Evolutionary conservation across 2,113 vertebrate genomes (phyloP), one percentile per base, ranked within the genome.

Genomic region (Nothocercus nigrocapillus): DNA sequence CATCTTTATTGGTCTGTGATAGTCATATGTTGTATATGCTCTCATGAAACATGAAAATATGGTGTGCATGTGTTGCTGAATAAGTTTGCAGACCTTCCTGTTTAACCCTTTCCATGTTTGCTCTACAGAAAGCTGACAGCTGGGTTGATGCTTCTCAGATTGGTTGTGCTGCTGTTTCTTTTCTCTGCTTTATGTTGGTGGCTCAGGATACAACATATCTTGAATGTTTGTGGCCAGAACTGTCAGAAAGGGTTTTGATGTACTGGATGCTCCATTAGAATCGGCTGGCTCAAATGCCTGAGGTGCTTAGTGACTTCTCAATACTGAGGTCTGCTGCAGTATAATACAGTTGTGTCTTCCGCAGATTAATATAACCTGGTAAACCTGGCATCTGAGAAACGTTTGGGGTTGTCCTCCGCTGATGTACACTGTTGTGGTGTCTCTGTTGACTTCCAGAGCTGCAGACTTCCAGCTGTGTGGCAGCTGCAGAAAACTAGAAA

Each of bases 91-190:
- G 54, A 91, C 24, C 40, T 68, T 78, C 53, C 6, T 34, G 6
- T 40, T 49, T 28, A 69, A 47, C 16, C 3, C 20, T 47, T 61
- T 72, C 38, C 0, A 0, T 28, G 1, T 56, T 62, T 24, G 34
- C 44, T 82, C 27, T 34, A 0, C 45, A 38, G 11, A 62, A 38
- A 49, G 53, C 13, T 1, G 1, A 1, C 36, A 40, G 0, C 49
- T n/a, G 58, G 30, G 21, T 3, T 5, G 10, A 24, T 45, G 56
- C 36, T 13, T 53, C 54, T 38, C 84, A 72, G 30, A 9, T 13
- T n/a, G 54, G 21, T 40, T 11, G 1, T 13, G 30, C 49, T 49
- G 44, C 27, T 28, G 53, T 15, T 69, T 40, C 47, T 49, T 45
- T 86, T 84, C 40, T 80, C 27, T 9, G 21, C 22, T 61, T 67